Base-by-base conservation (phyloP, 2,888 invertebrate species). In the Masnerella sp. region DNA sequence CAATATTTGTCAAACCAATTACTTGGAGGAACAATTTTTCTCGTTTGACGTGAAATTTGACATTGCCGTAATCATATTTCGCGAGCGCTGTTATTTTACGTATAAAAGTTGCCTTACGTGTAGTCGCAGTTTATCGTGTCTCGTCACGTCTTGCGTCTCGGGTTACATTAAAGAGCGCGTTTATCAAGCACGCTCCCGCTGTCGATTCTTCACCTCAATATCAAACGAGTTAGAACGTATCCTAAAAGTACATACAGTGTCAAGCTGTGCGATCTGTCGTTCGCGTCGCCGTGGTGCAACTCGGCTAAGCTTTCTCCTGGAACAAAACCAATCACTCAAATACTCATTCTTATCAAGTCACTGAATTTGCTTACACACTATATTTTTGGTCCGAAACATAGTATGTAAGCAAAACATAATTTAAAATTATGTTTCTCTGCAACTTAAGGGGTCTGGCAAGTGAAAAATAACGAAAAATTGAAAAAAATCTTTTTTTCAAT, bases 241-340 rank as follows among this genome's bases (percentile, higher is more conserved):
- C 79, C 80, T 68, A 84, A 75, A 7, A 82, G 76, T 14, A 82
- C 74, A 49, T 54, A 67, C 38, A 76, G 36, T 20, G 73, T 61
- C 58, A 75, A 43, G 32, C 67, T 59, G 43, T 77, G 73, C 43
- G 71, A 62, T 73, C 62, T 69, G 42, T 75, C 74, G 32, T 78
- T 80, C 7, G 81, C 86, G 51, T 83, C 81, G 32, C 88, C 89
- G 77, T 90, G 90, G 85, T 91, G 90, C 78, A 91, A 82, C 84
- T 91, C 91, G 47, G 91, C 90, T 87, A 91, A 90, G 86, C 90
- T 91, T 88, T 91, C 90, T 88, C 90, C 91, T 91, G 86, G 80
- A 88, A 88, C 84, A 86, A 81, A 81, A 79, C 74, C 71, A 42
- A 61, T 15, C 36, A 67, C 65, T 73, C 20, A 67, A 49, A 67